phyloP scores from a whole-genome alignment of 2,113 vertebrate genomes.

The Machaerirhynchus nigripectus region DNA sequence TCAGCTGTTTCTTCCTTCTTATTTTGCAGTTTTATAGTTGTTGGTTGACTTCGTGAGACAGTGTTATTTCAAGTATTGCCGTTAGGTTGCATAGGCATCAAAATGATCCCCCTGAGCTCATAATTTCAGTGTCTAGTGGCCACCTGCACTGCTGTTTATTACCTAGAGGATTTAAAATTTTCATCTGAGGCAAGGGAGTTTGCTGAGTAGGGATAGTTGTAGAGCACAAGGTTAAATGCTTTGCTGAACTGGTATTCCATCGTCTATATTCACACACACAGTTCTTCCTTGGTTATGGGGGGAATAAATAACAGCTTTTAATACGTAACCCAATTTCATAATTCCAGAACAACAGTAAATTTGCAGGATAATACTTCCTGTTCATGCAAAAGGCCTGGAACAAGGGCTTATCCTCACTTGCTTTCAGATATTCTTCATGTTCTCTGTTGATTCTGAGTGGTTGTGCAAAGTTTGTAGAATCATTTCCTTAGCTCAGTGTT shows the following conservation, averaged over 20 bases:
- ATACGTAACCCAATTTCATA: not conserved
- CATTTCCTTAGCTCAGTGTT: not conserved
- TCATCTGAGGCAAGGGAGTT: not conserved
- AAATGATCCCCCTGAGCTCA: not conserved
- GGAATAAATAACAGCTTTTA: not conserved
- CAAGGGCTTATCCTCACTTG: not conserved
- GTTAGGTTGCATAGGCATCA: not conserved
- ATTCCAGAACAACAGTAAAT: not conserved
- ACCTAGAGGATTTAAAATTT: not conserved
- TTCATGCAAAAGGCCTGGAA: not conserved
- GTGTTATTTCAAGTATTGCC: not conserved
- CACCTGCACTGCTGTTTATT: not conserved
- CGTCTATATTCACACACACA: accelerated
- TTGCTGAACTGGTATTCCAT: not conserved
- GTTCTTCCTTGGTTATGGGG: not conserved
- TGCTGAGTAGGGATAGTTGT: not conserved
- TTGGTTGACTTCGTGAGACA: not conserved
- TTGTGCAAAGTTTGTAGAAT: not conserved
- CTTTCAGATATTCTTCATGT: not conserved
- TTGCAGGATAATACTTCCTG: not conserved
- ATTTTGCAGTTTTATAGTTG: not conserved
- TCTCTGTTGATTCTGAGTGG: not conserved
- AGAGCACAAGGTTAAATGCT: not conserved
- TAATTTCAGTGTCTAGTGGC: not conserved
- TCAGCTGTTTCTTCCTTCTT: not conserved